A percentile compares a stretch with the other conserved stretches of the same genome.
Evolutionary conservation across 2,113 vertebrate species (phyloP).

Genomic region (Psilopogon haemacephalus): DNA sequence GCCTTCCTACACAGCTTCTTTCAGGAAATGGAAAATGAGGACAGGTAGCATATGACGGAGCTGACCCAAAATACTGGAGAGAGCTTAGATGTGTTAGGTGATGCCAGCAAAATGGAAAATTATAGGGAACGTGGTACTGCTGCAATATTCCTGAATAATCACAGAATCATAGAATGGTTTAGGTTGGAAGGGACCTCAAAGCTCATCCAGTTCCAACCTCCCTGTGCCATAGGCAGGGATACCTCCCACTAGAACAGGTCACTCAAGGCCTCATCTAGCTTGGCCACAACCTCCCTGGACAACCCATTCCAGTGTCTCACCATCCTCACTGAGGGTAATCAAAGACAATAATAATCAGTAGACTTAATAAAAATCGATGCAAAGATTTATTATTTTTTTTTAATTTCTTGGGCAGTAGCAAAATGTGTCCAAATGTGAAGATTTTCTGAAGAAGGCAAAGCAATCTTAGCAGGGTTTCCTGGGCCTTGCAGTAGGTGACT

Average conservation of each 20-base stretch:
- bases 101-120: background rate
- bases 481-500: conserved; percentile 22
- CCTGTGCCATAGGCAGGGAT: no score
- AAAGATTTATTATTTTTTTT: no score
- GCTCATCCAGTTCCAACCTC: no score
- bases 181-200: no score
- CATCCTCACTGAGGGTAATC: no score
- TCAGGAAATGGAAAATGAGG: background rate
- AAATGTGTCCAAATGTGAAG: background rate
- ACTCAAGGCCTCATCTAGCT: no score
- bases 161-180: no score
- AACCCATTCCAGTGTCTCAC: no score
- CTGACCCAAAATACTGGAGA: background rate
- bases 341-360: background rate
- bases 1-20: conserved; percentile 1
- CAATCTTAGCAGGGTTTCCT: background rate
- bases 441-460: background rate
- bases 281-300: no score
- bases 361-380: background rate
- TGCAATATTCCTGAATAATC: background rate
- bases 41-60: background rate
- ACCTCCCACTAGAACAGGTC: no score
- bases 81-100: background rate
- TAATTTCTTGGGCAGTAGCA: background rate
- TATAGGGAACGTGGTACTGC: background rate